These are phyloP conservation scores for Syrista parreyssii DNA, from an alignment of 2,888 invertebrate genomes.

Conservation along the genomic window DNA sequence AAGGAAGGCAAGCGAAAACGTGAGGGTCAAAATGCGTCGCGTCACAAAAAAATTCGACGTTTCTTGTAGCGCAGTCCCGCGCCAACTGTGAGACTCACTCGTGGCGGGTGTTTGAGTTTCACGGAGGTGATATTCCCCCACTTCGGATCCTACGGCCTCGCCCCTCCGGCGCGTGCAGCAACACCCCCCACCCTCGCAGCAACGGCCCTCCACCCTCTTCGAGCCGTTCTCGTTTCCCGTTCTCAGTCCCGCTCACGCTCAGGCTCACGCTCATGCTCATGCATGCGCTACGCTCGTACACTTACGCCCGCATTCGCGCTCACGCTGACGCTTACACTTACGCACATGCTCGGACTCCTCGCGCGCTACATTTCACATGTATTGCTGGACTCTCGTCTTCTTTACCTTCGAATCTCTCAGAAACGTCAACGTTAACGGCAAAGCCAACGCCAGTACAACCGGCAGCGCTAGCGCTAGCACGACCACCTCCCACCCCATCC, in stretches of 20 bases:
- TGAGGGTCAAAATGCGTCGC: slow-evolving; percentile 1
- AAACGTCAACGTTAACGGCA: too few relatives aligned
- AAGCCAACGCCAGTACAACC: slow-evolving; percentile 22
- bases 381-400: too few relatives aligned
- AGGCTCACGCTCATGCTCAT: slow-evolving; percentile 3
- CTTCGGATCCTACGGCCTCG: background rate
- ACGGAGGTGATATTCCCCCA: slow-evolving; percentile 8
- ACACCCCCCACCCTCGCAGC: slow-evolving; percentile 30
- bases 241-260: slow-evolving; percentile 26
- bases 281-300: slow-evolving; percentile 10
- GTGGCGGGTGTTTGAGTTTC: slow-evolving; percentile 20
- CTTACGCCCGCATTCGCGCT: background rate
- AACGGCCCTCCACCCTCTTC: slow-evolving; percentile 44
- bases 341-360: too few relatives aligned
- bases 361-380: too few relatives aligned
- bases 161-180: slow-evolving; percentile 24
- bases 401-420: too few relatives aligned
- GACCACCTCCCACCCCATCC: background rate
- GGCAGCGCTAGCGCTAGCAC: slow-evolving; percentile 21
- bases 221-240: slow-evolving; percentile 19
- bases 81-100: slow-evolving; percentile 59
- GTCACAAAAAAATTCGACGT: slow-evolving; percentile 31
- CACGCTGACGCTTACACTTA: too few relatives aligned
- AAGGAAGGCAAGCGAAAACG: background rate
- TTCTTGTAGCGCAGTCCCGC: slow-evolving; percentile 64